Base-by-base conservation (phyloP, 1,140 invertebrate genomes). In the Tyrophagus putrescentiae region DNA sequence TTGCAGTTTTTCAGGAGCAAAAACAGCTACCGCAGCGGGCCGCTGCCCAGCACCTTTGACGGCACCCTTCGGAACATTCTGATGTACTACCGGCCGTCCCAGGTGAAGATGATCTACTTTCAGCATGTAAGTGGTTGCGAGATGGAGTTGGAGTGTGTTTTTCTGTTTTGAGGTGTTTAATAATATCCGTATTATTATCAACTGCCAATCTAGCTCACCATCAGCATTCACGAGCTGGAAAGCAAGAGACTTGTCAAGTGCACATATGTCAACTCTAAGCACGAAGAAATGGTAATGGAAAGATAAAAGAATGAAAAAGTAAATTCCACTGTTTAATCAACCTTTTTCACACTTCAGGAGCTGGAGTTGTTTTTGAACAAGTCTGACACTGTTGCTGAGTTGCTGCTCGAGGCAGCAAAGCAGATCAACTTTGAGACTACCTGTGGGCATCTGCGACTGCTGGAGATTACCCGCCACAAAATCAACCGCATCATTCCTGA, bases 1-100 rank as follows among this genome's bases (percentile, higher is more conserved):
- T 78, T 96, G 69, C 93, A 97, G 74, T 95, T 97, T 76, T 96
- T 94, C 70, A 95, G 87, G 78, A 85, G 83, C 79, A 87, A 89
- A 78, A 87, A 4, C 64, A 92, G 87, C 73, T 92, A 92, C 69
- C 87, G 93, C 75, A 89, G 88, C 32, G 81, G 85, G 74, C 80
- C 91, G 27, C 73, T 92, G 56, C 79, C 83, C 69, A 91, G 86
- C 77, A 87, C 83, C 60, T 92, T 82, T 72, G 87, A 92, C 66
- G 89, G 90, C 63, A 86, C 84, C 60, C 76, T 97, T 58, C 93
- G 92, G 76, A 91, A 94, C 73, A 76, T 95, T 67, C 74, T 95
- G 65, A 77, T 83, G 21, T 84, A 81, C 70, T 81, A 82, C 68
- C 94, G 93, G 76, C 84, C 86, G 68, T 88, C 88, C 76, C 82